These are phyloP conservation scores for Nemoura dubitans DNA, from an alignment of 2,888 invertebrate species.

Conservation along the genomic window DNA sequence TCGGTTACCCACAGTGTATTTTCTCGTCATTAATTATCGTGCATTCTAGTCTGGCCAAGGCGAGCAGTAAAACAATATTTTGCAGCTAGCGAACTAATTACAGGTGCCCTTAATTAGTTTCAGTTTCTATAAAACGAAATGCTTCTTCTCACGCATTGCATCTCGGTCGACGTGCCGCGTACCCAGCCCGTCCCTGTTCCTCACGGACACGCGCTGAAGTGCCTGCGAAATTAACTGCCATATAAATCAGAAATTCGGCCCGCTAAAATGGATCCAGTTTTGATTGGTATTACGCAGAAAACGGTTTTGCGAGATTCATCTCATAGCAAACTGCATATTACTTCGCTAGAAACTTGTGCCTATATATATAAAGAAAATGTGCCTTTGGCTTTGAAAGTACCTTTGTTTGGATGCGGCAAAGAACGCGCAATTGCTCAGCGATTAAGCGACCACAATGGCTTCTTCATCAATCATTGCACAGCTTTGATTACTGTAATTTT, in stretches of 20 bases:
- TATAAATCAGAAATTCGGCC: background rate
- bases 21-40: conserved; percentile 5
- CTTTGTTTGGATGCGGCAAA: background rate
- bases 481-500: background rate
- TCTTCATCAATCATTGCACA: background rate
- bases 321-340: background rate
- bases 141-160: conserved; percentile 24
- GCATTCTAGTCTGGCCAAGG: background rate
- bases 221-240: background rate
- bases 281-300: background rate
- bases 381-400: background rate
- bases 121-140: conserved; percentile 15
- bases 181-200: background rate
- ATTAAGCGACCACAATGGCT: background rate
- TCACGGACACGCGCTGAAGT: background rate
- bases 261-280: background rate
- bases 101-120: conserved; percentile 19
- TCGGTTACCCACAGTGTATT: background rate
- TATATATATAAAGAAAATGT: background rate
- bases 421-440: background rate
- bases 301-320: background rate
- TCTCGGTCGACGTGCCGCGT: background rate
- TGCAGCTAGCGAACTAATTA: conserved; percentile 3
- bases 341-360: background rate
- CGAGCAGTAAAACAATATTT: background rate